Evolutionary conservation across 2,113 vertebrate species (phyloP).

Genomic region (Chrysemys picta): DNA sequence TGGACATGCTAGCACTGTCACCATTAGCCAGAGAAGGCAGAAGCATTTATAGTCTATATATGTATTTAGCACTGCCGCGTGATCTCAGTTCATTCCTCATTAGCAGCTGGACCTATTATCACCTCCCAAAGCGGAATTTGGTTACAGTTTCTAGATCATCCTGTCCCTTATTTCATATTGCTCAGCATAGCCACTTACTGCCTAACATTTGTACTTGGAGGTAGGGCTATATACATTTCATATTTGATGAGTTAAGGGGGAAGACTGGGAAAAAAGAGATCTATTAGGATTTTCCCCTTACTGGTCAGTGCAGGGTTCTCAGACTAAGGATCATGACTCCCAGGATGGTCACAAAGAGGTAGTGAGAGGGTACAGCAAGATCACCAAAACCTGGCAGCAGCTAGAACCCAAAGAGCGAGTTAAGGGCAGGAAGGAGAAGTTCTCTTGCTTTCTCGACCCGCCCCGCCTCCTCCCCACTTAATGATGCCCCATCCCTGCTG

Average conservation of each 20-base stretch:
- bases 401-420: background rate
- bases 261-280: background rate
- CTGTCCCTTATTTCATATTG: background rate
- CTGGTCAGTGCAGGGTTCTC: background rate
- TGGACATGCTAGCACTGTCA: no score
- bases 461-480: background rate
- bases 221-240: background rate
- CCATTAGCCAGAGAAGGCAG: background rate
- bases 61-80: background rate
- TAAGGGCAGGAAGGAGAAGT: background rate
- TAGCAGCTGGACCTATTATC: background rate
- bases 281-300: background rate
- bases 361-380: background rate
- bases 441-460: background rate
- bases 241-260: background rate
- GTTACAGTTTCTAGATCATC: background rate
- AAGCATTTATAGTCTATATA: background rate
- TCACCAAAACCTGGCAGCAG: background rate
- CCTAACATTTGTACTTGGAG: constrained; percentile 25
- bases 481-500: background rate
- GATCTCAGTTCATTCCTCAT: background rate
- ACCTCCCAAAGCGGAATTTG: background rate
- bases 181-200: background rate
- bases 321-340: background rate
- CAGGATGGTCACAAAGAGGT: background rate